Percentiles rank a stretch among this genome's conserved stretches.
Conservation (phyloP, 2,797 vertebrate genomes). For the Eulemur mongoz region DNA sequence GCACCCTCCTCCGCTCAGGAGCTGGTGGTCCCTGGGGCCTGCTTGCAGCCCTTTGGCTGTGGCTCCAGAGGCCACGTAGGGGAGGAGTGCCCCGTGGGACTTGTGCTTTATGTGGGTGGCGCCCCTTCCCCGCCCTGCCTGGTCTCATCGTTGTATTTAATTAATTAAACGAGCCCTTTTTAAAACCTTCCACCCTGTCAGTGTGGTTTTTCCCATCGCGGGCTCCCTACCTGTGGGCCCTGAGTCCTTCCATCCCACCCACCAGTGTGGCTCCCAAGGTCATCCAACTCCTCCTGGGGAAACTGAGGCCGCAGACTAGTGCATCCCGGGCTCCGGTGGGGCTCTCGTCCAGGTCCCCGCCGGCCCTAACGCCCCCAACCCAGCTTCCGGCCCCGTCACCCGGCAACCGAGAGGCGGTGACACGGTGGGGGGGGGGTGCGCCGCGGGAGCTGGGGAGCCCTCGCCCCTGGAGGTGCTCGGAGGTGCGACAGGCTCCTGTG, state of each 20-base stretch:
- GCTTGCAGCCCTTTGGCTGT: not conserved
- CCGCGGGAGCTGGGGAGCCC: not conserved
- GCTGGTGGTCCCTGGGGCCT: not conserved
- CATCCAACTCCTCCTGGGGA: not conserved
- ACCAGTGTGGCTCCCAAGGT: not conserved
- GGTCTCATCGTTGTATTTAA: conserved; percentile 73
- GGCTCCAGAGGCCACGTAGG: not conserved
- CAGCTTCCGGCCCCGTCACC: not conserved
- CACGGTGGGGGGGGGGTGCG: not conserved
- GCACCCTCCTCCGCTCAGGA: not conserved
- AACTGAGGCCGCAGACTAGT: not conserved
- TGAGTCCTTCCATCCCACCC: not conserved
- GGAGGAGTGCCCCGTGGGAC: not conserved
- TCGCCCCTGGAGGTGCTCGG: not conserved
- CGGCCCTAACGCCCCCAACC: not conserved
- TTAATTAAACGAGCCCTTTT: conserved; percentile 73
- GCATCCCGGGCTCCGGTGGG: not conserved
- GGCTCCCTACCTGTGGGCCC: not conserved
- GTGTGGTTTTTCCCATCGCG: not conserved
- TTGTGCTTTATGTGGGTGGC: conserved; percentile 19
- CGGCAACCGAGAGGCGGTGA: conserved; percentile 21
- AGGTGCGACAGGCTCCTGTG: not conserved
- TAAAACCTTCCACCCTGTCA: not conserved
- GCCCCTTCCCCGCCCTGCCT: not conserved
- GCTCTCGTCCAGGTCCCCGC: not conserved